A percentile compares a stretch with the other conserved stretches of the same genome.
phyloP scores from a whole-genome alignment of 2,113 vertebrate species.

The Trichomycterus rosablanca region DNA sequence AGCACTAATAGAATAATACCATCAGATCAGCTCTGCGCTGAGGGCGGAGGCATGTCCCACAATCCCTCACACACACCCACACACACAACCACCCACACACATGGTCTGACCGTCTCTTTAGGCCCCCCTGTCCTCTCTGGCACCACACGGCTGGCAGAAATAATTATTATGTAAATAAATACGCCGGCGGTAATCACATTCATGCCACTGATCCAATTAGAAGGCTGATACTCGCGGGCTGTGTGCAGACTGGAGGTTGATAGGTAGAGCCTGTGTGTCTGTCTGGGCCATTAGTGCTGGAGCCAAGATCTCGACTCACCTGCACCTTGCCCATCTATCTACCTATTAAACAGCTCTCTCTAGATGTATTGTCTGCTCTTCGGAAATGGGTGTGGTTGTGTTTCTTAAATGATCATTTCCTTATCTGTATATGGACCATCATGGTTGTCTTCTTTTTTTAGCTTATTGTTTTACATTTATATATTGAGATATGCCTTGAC shows the following conservation, averaged over 20 bases:
- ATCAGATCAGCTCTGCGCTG: conserved; percentile 40
- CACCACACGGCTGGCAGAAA: conserved; percentile 65
- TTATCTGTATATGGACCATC: too few species aligned
- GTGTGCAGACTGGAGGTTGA: conserved; percentile 61
- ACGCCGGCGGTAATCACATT: conserved; percentile 76
- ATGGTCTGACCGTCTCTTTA: conserved; percentile 38
- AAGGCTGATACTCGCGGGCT: conserved; percentile 63
- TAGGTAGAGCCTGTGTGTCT: conserved; percentile 65
- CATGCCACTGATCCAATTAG: conserved; percentile 75
- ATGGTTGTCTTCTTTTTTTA: too few species aligned
- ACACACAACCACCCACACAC: conserved; percentile 5
- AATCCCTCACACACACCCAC: conserved; percentile 15
- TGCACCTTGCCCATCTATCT: conserved; percentile 32
- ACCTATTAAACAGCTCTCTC: conserved; percentile 23
- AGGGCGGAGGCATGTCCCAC: conserved; percentile 40
- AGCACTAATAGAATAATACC: conserved; percentile 57
- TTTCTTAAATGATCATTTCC: too few species aligned
- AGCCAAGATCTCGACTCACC: conserved; percentile 44
- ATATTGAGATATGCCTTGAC: too few species aligned
- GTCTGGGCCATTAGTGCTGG: conserved; percentile 43
- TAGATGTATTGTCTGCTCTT: conserved; percentile 30
- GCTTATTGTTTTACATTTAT: too few species aligned
- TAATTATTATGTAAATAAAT: conserved; percentile 85
- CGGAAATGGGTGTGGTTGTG: not conserved
- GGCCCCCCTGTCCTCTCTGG: conserved; percentile 30